Base-by-base conservation (phyloP, 2,888 invertebrate genomes). In the Melikaiella ostensackeni region DNA sequence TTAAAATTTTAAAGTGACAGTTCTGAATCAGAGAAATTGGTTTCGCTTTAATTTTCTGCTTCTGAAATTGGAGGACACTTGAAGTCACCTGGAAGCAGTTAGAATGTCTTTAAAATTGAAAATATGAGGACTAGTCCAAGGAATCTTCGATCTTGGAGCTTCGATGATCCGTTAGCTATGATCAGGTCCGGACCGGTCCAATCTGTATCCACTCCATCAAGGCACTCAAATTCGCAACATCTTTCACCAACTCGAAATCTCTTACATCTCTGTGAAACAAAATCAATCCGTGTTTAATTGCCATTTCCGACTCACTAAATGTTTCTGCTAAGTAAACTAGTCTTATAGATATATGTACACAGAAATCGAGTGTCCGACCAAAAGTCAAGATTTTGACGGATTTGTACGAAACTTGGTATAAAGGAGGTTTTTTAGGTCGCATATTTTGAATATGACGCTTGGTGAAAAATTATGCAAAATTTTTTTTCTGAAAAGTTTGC, bases 171-270 rank as follows among this genome's bases (percentile, higher is more conserved):
- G 0, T 87, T 79, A n/a, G 87, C 86, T 75, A 88, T 87, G 75
- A 89, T 87, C 75, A 89, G 78, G 70, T 89, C 88, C 42, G 86
- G 85, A 24, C 86, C 87, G 74, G 83, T 88, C 89, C 88, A 89
- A 57, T 91, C 87, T 59, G 79, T 79, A 57, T 88, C 88, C 50
- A 84, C 86, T 16, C 86, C 91, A 83, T 97, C 97, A 85, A 97
- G 93, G 91, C 98, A 98, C 89, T 96, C 95, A 92, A 97, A 98
- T 89, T 97, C 96, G 90, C 98, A 98, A 92, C 98, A 98, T 79
- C 96, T 93, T 89, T 95, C 95, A 75, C 97, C 97, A 74, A 96
- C 96, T 74, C 96, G 94, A 92, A 96, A 97, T 89, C 95, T 95
- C 91, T 96, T 95, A 93, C 97, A 97, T 92, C 95, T 96, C 97